These are phyloP conservation scores for Calameuta pallipes DNA, from an alignment of 2,888 invertebrate species.

Conservation along the genomic window DNA sequence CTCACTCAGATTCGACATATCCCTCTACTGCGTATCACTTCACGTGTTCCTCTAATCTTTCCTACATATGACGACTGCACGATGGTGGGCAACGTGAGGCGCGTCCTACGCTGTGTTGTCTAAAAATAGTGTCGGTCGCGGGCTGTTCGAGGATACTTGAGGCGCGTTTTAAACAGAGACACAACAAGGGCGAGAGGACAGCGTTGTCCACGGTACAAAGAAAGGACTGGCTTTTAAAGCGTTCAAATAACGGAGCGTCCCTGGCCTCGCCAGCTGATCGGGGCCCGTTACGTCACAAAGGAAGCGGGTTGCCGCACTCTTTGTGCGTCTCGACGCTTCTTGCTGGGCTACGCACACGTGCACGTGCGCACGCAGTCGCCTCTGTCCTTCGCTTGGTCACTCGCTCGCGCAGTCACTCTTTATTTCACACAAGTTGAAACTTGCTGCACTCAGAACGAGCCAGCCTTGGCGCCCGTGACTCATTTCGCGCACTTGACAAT, in stretches of 20 bases:
- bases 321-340: background rate
- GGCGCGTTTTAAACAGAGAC: background rate
- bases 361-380: slow-evolving; percentile 15
- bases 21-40: background rate
- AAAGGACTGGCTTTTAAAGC: slow-evolving; percentile 15
- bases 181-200: background rate
- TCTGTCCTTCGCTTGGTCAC: background rate
- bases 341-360: slow-evolving; percentile 6
- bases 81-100: background rate
- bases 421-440: slow-evolving; percentile 3
- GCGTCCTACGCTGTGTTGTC: background rate
- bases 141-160: background rate
- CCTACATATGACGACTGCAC: background rate
- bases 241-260: slow-evolving; percentile 19
- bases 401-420: background rate
- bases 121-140: background rate
- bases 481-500: slow-evolving; percentile 34
- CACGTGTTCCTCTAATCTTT: background rate
- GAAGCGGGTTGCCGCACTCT: slow-evolving; percentile 41
- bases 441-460: slow-evolving; percentile 18
- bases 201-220: slow-evolving; percentile 1
- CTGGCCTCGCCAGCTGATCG: slow-evolving; percentile 16
- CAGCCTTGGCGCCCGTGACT: slow-evolving; percentile 39
- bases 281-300: slow-evolving; percentile 39
- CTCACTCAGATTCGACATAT: background rate